Conservation (phyloP, 2,113 vertebrate species). For the Trogon melanurus region DNA sequence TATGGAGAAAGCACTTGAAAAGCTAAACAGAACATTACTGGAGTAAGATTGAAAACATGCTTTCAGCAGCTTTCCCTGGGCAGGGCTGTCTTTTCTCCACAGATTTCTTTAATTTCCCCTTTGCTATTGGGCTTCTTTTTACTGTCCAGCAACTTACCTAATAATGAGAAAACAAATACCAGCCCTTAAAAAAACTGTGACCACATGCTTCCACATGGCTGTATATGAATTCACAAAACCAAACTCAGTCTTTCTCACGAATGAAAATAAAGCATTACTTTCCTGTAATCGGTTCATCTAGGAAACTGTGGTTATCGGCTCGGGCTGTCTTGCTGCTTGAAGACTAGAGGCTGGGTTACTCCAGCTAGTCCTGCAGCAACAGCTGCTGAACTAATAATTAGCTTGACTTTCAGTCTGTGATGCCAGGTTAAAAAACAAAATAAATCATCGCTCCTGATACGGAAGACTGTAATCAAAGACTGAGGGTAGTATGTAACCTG, state of each 20-base stretch:
- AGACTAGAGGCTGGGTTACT: neutral
- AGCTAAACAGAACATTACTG: neutral
- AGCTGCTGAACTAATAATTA: neutral
- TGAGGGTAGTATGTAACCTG: neutral
- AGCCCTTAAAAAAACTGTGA: neutral
- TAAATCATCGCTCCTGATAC: neutral
- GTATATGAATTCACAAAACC: neutral
- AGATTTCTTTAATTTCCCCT: constrained; percentile 60
- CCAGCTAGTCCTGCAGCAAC: neutral
- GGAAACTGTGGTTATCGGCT: neutral
- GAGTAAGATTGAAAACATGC: constrained; percentile 27
- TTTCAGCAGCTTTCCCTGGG: constrained; percentile 31
- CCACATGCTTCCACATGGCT: neutral
- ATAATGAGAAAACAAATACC: constrained; percentile 37
- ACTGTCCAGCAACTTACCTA: constrained; percentile 36
- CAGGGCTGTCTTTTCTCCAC: constrained; percentile 8
- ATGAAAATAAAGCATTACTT: neutral
- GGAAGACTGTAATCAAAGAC: neutral
- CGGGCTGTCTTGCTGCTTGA: neutral
- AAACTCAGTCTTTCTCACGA: neutral
- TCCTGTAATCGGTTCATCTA: neutral
- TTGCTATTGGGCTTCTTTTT: constrained; percentile 9
- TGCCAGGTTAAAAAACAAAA: neutral
- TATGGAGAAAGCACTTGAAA: neutral
- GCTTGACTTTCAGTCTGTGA: neutral